These are phyloP conservation scores for Stenurella melanura DNA, from an alignment of 2,888 invertebrate species.

Conservation along the genomic window DNA sequence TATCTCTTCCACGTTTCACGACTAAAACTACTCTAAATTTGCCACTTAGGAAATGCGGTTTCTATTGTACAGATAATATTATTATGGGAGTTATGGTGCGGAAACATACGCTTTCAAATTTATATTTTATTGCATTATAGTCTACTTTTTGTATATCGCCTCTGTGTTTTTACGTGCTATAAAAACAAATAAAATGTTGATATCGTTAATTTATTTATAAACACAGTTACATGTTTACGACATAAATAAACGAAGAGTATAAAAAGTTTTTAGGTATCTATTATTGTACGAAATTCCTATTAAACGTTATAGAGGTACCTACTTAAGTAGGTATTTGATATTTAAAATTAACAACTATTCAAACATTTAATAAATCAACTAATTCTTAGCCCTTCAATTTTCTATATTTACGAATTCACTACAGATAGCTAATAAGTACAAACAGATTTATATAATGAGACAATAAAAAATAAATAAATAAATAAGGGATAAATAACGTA, in stretches of 20 bases:
- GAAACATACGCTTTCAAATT: conserved; percentile 52
- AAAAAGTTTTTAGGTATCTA: no score
- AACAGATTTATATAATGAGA: no score
- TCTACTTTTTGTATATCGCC: conserved; percentile 22
- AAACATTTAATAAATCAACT: no score
- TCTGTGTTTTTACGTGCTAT: background rate
- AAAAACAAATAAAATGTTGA: conserved; percentile 10
- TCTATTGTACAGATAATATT: conserved; percentile 55
- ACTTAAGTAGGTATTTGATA: no score
- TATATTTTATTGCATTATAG: conserved; percentile 40
- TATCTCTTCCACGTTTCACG: conserved; percentile 32
- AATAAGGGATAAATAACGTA: no score
- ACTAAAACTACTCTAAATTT: conserved; percentile 36
- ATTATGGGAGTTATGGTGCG: conserved; percentile 52
- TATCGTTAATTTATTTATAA: background rate
- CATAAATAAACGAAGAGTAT: background rate
- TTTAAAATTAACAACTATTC: no score
- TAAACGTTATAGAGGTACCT: no score
- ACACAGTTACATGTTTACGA: conserved; percentile 10
- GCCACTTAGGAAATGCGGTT: conserved; percentile 47
- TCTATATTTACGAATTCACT: no score
- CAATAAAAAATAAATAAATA: no score
- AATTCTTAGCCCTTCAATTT: no score
- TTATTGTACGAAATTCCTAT: no score
- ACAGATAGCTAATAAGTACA: no score